phyloP scores from a whole-genome alignment of 2,797 vertebrate genomes.

The Chelon auratus region DNA sequence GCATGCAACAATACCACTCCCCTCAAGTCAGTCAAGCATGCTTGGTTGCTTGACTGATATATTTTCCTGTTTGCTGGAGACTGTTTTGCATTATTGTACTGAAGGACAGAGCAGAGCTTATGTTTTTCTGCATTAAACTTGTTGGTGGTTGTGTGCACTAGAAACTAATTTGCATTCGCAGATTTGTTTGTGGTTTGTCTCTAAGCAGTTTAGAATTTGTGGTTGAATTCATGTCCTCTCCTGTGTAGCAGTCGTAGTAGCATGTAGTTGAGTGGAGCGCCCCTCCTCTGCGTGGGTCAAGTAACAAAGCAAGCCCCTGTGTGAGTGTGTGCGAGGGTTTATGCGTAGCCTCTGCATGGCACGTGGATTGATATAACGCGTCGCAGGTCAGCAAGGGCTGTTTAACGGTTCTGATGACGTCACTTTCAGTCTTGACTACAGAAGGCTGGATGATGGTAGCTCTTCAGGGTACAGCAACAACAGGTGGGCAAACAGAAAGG shows the following conservation, averaged over 20 bases:
- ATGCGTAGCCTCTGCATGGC: conserved; percentile 74
- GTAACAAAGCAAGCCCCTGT: conserved; percentile 54
- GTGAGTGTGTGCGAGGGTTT: conserved; percentile 45
- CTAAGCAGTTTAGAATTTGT: conserved; percentile 4
- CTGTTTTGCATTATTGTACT: conserved; percentile 11
- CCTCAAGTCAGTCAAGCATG: conserved; percentile 37
- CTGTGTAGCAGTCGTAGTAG: conserved; percentile 37
- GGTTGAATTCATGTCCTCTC: conserved; percentile 28
- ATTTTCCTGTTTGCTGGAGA: conserved; percentile 31
- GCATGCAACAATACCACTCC: conserved; percentile 53
- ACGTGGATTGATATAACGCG: conserved; percentile 59
- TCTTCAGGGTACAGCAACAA: conserved; percentile 82
- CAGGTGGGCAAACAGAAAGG: conserved; percentile 82
- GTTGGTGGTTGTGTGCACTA: conserved; percentile 29
- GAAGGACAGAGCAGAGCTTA: conserved; percentile 3
- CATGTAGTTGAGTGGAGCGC: conserved; percentile 41
- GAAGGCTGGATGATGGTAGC: conserved; percentile 87
- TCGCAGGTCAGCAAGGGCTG: conserved; percentile 49
- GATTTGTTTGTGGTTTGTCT: conserved; percentile 4
- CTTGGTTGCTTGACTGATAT: conserved; percentile 24
- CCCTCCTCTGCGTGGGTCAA: conserved; percentile 39
- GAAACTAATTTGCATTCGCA: conserved; percentile 39
- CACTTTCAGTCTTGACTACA: conserved; percentile 89
- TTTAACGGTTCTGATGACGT: conserved; percentile 86
- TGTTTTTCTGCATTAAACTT: conserved; percentile 4